Evolutionary conservation across 2,797 vertebrate species (phyloP).

Genomic region (Tokudaia muenninki): DNA sequence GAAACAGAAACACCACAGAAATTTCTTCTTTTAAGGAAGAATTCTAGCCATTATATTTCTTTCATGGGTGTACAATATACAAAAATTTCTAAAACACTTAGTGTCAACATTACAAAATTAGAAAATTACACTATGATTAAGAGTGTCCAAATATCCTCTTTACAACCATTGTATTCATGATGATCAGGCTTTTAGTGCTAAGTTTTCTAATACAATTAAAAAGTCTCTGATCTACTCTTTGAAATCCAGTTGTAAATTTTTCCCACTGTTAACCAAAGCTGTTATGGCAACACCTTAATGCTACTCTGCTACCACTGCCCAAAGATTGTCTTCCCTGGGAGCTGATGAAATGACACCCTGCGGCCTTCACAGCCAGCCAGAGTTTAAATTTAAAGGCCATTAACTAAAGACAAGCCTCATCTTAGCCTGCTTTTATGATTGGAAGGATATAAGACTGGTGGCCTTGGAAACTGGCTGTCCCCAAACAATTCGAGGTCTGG

Average conservation of each 20-base stretch:
- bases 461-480: not conserved
- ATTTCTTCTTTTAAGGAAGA: not conserved
- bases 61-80: not conserved
- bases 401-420: not conserved
- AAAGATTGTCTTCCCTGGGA: not conserved
- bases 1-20: not conserved
- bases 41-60: slow-evolving; percentile 35
- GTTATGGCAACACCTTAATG: not conserved
- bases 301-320: not conserved
- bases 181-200: not conserved
- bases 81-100: slow-evolving; percentile 49
- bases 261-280: slow-evolving; percentile 28
- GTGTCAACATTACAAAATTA: slow-evolving; percentile 14
- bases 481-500: not conserved
- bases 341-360: not conserved
- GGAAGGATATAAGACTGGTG: not conserved
- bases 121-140: slow-evolving; percentile 47
- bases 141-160: slow-evolving; percentile 53
- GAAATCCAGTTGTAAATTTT: slow-evolving; percentile 39
- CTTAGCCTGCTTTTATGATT: not conserved
- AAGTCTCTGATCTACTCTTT: not conserved
- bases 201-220: slow-evolving; percentile 6
- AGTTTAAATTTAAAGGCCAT: slow-evolving; percentile 16
- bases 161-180: slow-evolving; percentile 4
- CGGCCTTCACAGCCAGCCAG: not conserved